phyloP scores from a whole-genome alignment of 2,113 vertebrate species.

The Hydrolagus affinis region DNA sequence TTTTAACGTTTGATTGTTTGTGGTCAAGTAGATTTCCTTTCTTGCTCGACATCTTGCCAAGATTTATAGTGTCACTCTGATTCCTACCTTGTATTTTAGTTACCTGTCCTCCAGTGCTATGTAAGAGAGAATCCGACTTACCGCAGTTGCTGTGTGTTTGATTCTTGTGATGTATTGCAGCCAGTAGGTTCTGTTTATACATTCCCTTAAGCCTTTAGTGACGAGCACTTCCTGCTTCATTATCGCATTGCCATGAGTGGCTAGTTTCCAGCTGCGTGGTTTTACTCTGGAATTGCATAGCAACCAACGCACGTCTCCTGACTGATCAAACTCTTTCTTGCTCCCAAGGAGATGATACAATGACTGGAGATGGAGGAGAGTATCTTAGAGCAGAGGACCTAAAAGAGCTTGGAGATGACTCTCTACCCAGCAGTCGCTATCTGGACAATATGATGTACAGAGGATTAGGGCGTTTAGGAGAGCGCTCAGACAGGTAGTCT shows the following conservation, averaged over 20 bases:
- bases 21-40: too few relatives aligned
- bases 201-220: neutral
- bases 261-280: neutral
- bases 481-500: slow-evolving; percentile 78
- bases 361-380: slow-evolving; percentile 92
- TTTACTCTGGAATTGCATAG: neutral
- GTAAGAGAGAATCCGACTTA: neutral
- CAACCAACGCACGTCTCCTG: neutral
- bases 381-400: slow-evolving; percentile 90
- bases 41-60: too few relatives aligned
- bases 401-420: slow-evolving; percentile 89
- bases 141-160: neutral
- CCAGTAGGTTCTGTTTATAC: neutral
- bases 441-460: slow-evolving; percentile 93
- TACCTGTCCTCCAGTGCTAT: too few relatives aligned
- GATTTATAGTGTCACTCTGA: too few relatives aligned
- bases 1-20: too few relatives aligned
- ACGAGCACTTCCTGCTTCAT: neutral
- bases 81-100: too few relatives aligned
- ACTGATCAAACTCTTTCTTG: slow-evolving; percentile 25
- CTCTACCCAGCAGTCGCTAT: slow-evolving; percentile 85
- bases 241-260: neutral
- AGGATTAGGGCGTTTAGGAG: slow-evolving; percentile 83
- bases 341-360: slow-evolving; percentile 81
- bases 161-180: slow-evolving; percentile 4